A percentile compares a stretch with the other conserved stretches of the same genome.
Evolutionary conservation across 37 sponge, comb jelly and placozoan species (phyloP).

Genomic region (Halichondria panicea): DNA sequence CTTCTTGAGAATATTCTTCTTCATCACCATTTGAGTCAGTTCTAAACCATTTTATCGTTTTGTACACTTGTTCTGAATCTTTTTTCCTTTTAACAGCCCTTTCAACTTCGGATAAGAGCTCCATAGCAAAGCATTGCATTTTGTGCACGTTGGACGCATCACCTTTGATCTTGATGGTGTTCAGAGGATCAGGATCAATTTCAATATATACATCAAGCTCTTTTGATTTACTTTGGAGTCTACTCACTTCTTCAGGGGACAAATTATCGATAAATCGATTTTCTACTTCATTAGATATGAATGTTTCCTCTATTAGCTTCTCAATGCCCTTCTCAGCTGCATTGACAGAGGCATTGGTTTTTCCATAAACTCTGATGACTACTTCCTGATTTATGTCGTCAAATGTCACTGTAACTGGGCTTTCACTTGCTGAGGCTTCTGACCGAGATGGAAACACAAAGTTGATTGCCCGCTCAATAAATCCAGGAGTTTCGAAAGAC

Average conservation of each 20-base stretch:
- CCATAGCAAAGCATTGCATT: conserved; percentile 13
- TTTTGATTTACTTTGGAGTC: neutral
- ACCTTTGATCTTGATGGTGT: conserved; percentile 23
- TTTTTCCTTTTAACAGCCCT: neutral
- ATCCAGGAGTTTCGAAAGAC: neutral
- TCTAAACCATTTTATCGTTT: conserved; percentile 39
- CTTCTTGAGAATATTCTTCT: conserved; percentile 14
- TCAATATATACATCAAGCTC: conserved; percentile 16
- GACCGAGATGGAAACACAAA: neutral
- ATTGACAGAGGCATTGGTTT: conserved; percentile 3
- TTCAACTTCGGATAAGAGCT: conserved; percentile 4
- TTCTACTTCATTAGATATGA: conserved; percentile 10
- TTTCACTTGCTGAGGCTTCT: neutral
- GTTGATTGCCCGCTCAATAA: neutral
- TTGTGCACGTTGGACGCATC: conserved; percentile 1
- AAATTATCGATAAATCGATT: conserved; percentile 20
- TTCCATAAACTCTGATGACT: conserved; percentile 29
- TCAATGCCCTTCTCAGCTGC: conserved; percentile 13
- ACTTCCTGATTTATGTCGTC: neutral
- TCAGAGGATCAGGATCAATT: conserved; percentile 29
- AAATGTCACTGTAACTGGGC: neutral
- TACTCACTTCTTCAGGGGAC: neutral
- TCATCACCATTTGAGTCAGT: conserved; percentile 13
- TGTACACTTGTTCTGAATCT: conserved; percentile 27
- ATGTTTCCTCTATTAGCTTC: conserved; percentile 12